Base-by-base conservation (phyloP, 2,797 vertebrate species). In the Chaetodon trifasciatus region DNA sequence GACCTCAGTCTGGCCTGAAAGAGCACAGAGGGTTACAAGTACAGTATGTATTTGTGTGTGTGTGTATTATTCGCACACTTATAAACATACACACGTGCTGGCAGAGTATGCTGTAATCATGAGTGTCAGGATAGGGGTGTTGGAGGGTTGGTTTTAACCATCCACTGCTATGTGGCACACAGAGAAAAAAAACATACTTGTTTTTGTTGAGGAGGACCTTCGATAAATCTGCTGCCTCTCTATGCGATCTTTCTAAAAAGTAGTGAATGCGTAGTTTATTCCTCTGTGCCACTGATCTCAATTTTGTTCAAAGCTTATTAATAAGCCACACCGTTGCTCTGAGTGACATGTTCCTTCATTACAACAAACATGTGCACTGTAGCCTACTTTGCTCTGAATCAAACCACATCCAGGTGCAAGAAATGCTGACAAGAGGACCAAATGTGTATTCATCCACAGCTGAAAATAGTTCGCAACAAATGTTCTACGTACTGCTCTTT, bases 81-180 rank as follows among this genome's bases (percentile, higher is more conserved):
- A 47, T 32, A 67, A 74, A 74, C 62, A 58, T 24, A 66, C 1
- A 40, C 28, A 42, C 8, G 2, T 64, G 32, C n/a, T 50, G 42
- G 40, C 37, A 44, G 49, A n/a, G 28, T 32, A 28, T 37, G 24
- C 52, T 24, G 15, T 0, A 16, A n/a, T 46, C 40, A 56, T 42
- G 62, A 67, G 37, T 53, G 32, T 58, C 13, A 68, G 17, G 35
- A 74, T 71, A 74, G 72, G 32, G 74, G 40, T 24, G 46, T 55
- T 53, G 13, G 52, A 62, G 53, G 28, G 60, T 61, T 60, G 50
- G 8, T 50, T 19, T 24, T n/a, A n/a, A 46, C 37, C 47, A 58
- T 32, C 47, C 63, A 56, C 56, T 40, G 70, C 8, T 62, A 42
- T 58, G 81, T 75, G 46, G 47, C 21, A 47, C 5, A 37, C 11